phyloP scores from a whole-genome alignment of 2,113 vertebrate species.

The Myotis brandtii region DNA sequence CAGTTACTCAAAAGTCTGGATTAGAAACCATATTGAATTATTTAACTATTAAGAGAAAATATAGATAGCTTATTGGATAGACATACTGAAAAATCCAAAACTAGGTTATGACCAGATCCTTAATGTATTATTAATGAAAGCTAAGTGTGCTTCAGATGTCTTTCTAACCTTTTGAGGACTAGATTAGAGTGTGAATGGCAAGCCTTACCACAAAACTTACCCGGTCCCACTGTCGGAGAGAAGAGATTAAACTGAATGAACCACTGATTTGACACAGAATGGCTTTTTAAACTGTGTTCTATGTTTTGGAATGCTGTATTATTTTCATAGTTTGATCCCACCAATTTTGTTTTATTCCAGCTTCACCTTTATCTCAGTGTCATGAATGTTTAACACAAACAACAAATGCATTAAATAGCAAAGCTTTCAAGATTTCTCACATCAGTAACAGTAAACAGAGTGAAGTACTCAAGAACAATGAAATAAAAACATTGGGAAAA shows the following conservation, averaged over 20 bases:
- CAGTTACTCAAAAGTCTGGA: neutral
- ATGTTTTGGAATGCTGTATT: conserved; percentile 33
- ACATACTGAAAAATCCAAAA: neutral
- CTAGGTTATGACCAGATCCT: conserved; percentile 10
- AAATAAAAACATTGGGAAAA: neutral
- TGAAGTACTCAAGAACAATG: conserved; percentile 33
- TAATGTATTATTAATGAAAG: conserved; percentile 53
- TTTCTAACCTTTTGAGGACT: conserved; percentile 59
- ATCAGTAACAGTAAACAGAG: neutral
- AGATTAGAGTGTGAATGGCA: conserved; percentile 11
- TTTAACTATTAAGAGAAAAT: conserved; percentile 34
- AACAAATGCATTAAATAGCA: conserved; percentile 39
- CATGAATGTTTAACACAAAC: conserved; percentile 51
- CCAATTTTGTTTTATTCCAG: conserved; percentile 39
- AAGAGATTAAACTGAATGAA: conserved; percentile 13
- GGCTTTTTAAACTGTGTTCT: conserved; percentile 32
- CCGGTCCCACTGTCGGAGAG: neutral
- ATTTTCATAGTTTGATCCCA: conserved; percentile 54
- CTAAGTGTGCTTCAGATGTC: neutral
- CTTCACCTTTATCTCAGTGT: conserved; percentile 61
- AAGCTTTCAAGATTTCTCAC: conserved; percentile 31
- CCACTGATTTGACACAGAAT: conserved; percentile 49
- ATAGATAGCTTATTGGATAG: neutral
- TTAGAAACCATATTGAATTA: conserved; percentile 35
- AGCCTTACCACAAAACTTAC: conserved; percentile 42